Conservation (phyloP, 1,140 invertebrate species). For the Achroia grisella region DNA sequence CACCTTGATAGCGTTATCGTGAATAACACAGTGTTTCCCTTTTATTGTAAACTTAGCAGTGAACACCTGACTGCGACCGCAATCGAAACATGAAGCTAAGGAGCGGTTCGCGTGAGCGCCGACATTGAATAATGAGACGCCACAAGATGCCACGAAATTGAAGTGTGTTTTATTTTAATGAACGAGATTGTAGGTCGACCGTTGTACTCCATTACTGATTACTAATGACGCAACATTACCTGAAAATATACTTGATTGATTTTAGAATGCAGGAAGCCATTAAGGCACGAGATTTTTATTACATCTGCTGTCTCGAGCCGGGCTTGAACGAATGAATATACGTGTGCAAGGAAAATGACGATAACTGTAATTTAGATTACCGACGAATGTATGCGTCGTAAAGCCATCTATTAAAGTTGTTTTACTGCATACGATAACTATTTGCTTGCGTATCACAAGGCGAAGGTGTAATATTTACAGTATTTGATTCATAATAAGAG, state of each 20-base stretch:
- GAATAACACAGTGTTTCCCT: no score
- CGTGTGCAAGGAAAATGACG: conserved; percentile 17
- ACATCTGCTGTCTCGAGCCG: conserved; percentile 17
- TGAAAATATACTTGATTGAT: conserved; percentile 40
- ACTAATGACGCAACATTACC: conserved; percentile 38
- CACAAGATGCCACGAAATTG: conserved; percentile 47
- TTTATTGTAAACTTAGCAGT: no score
- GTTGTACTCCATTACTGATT: conserved; percentile 35
- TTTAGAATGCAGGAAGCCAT: conserved; percentile 39
- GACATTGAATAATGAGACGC: conserved; percentile 59
- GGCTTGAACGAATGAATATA: conserved; percentile 13
- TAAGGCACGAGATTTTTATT: conserved; percentile 18
- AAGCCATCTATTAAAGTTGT: conserved; percentile 7
- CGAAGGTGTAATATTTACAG: no score
- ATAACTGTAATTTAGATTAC: conserved; percentile 42
- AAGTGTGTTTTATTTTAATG: conserved; percentile 58
- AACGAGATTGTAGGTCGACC: conserved; percentile 37
- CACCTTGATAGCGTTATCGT: no score
- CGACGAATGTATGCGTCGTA: conserved; percentile 15
- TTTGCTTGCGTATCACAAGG: not conserved
- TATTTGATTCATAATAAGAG: no score
- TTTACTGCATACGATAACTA: conserved; percentile 4
- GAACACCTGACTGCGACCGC: no score
- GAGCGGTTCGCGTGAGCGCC: conserved; percentile 43
- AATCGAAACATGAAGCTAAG: conserved; percentile 22